Conservation (phyloP, 2,888 invertebrate genomes). For the Rotaria socialis region DNA sequence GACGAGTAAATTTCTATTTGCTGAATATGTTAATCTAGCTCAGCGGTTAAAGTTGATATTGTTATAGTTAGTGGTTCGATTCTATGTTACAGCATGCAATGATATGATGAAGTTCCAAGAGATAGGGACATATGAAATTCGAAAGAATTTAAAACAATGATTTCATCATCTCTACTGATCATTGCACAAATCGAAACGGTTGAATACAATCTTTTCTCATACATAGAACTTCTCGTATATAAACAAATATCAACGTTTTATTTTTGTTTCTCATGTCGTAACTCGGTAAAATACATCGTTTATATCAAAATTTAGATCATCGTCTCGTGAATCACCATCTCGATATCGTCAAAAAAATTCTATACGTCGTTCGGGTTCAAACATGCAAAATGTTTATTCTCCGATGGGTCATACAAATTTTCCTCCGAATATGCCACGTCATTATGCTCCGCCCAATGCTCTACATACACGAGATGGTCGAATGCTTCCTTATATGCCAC, state of each 20-base stretch:
- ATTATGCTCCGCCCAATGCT: neutral
- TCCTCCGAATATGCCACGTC: conserved; percentile 6
- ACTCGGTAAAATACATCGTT: too few relatives aligned
- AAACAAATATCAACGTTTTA: too few relatives aligned
- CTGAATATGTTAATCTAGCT: neutral
- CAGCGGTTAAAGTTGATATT: neutral
- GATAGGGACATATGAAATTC: conserved; percentile 25
- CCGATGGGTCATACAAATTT: neutral
- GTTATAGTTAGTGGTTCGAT: neutral
- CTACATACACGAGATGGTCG: neutral
- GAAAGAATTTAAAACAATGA: neutral
- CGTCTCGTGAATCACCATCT: neutral
- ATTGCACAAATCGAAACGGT: neutral
- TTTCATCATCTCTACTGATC: conserved; percentile 26
- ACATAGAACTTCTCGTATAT: too few relatives aligned
- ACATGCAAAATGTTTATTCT: conserved; percentile 20
- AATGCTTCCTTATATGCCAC: neutral
- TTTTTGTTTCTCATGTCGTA: too few relatives aligned
- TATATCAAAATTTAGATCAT: neutral
- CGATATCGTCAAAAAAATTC: conserved; percentile 26
- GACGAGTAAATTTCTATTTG: neutral
- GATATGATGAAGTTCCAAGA: conserved; percentile 27
- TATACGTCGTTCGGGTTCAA: neutral
- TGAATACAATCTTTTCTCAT: too few relatives aligned
- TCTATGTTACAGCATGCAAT: neutral